Percentiles rank a stretch among this genome's conserved stretches.
Evolutionary conservation across 2,888 invertebrate genomes (phyloP).

Genomic region (Lycaena phlaeas): DNA sequence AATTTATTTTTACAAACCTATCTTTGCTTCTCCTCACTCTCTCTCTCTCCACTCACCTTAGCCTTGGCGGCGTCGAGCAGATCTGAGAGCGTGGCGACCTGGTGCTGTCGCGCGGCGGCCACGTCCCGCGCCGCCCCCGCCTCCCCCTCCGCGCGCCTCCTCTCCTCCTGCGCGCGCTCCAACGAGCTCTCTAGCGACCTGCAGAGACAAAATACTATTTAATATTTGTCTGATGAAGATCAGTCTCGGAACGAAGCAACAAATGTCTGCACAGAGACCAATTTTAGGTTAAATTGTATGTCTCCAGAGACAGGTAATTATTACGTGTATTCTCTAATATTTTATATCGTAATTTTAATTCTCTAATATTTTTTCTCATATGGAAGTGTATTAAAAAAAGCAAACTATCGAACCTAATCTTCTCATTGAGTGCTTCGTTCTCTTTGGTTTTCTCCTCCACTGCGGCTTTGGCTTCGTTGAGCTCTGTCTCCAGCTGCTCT

Average conservation of each 20-base stretch:
- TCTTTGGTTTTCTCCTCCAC: slow-evolving; percentile 76
- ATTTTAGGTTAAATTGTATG: too few species aligned
- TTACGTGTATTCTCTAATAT: too few species aligned
- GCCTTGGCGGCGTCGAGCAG: slow-evolving; percentile 88
- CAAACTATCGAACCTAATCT: slow-evolving; percentile 74
- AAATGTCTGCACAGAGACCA: too few species aligned
- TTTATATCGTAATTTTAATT: too few species aligned
- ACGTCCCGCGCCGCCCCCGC: slow-evolving; percentile 81
- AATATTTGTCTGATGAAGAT: too few species aligned
- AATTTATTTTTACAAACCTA: too few species aligned
- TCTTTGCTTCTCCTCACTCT: too few species aligned
- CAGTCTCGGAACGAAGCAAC: too few species aligned
- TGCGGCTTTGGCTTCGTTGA: slow-evolving; percentile 76
- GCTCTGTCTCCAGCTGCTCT: slow-evolving; percentile 82
- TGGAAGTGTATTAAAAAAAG: too few species aligned
- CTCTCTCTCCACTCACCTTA: slow-evolving; percentile 76
- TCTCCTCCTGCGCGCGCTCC: slow-evolving; percentile 82
- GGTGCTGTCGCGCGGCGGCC: slow-evolving; percentile 82
- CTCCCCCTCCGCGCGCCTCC: slow-evolving; percentile 81
- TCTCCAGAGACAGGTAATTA: too few species aligned
- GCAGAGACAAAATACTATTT: slow-evolving; percentile 8
- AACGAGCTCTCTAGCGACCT: slow-evolving; percentile 78
- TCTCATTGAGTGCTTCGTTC: slow-evolving; percentile 78
- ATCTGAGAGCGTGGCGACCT: slow-evolving; percentile 83
- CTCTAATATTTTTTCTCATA: too few species aligned